Base-by-base conservation (phyloP, 2,113 vertebrate genomes). In the Prochilodus magdalenae region DNA sequence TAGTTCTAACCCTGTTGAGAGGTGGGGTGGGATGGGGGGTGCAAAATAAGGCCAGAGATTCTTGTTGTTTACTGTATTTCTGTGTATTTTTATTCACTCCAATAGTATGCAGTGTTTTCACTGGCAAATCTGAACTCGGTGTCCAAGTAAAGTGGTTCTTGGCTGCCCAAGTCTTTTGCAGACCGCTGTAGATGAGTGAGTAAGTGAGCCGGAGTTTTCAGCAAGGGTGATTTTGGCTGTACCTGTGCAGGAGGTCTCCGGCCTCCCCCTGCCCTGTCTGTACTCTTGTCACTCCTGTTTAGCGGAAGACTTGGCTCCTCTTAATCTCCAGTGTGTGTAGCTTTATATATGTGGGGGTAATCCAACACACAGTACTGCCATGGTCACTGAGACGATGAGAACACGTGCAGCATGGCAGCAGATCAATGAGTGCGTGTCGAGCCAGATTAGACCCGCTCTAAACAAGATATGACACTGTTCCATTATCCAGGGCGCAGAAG, bases 401-500 rank as follows among this genome's bases (percentile, higher is more conserved):
- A 91, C 88, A 90, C 89, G 87, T 91, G 88, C 77, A 63, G 79
- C 81, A 87, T 90, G 89, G 90, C 90, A 91, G 90, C 87, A 89
- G 89, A 93, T 94, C 90, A 90, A 89, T 91, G 90, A 88, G 84
- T 91, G 84, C 85, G 90, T 90, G 88, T 93, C 90, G 85, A 83
- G 83, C 80, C 18, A 86, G 89, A 93, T 92, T 92, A 91, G 90
- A 86, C 44, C 59, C 87, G 89, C 89, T 91, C 90, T 90, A 88
- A 92, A 92, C 90, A 90, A 91, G 89, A 93, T 91, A 91, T 90
- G 90, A 93, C 89, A 92, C 86, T 87, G 89, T 92, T 92, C 88
- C 90, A 92, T 92, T 90, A 92, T 91, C 87, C 89, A 75, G 66
- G 53, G 63, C 30, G 65, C 27, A 84, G 62, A 73, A 62, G n/a